Evolutionary conservation across 2,113 vertebrate genomes (phyloP), one percentile per base, ranked within the genome.

Genomic region (Lophura nycthemera): DNA sequence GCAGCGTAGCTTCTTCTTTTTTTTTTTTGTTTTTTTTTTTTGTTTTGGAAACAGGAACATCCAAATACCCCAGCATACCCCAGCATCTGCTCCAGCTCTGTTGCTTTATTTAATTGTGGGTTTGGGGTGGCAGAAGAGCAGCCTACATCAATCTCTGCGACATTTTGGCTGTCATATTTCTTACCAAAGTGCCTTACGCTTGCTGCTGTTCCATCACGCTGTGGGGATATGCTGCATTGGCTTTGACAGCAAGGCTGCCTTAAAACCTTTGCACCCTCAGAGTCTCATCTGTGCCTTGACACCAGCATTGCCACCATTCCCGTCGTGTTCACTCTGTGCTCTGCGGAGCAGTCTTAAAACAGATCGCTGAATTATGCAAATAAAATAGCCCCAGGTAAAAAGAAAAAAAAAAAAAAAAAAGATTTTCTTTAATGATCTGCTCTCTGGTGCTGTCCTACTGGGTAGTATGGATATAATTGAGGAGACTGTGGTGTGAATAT

Each of bases 281-380:
- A 29, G 43, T 69, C 66, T 73, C 78, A 83, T 34, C 57, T 85
- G 81, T 29, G 74, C 60, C 43, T 77, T 79, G 17, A 34, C 1
- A 1, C 48, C 27, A 6, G 30, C 11, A 50, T 56, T 83, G 78
- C 75, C 85, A 63, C 75, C 40, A 42, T 79, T 73, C 72, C 61
- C 4, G 0, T 13, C 70, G 67, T 79, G 82, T 20, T 63, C 54
- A 8, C 60, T 67, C 65, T n/a, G n/a, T 77, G 56, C 36, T 89
- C 40, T 71, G 83, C 40, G 48, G 83, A 80, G n/a, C 72, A 38
- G 36, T 48, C 54, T 88, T 65, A 83, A 83, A 29, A 10, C 80
- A 88, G 42, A 83, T 63, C 64, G 52, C 65, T 74, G 83, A 63
- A 48, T 48, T 83, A 80, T 77, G 86, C 56, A 88, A 86, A 92